Evolutionary conservation across 2,888 invertebrate species (phyloP).

Genomic region (Dinocampus coccinellae): DNA sequence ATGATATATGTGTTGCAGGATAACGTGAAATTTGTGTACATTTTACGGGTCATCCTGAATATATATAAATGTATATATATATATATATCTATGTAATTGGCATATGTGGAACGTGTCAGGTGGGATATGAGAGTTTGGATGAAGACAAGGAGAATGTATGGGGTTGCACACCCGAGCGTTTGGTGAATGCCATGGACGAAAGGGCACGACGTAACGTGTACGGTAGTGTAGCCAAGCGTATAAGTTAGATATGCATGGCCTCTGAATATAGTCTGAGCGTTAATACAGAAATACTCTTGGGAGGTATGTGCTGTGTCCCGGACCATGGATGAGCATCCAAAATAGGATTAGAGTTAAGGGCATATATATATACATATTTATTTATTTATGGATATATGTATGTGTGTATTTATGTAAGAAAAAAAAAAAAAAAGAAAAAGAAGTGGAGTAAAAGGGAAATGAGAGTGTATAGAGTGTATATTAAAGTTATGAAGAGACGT

Average conservation of each 20-base stretch:
- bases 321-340: constrained; percentile 30
- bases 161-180: constrained; percentile 29
- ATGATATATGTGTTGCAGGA: background rate
- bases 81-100: background rate
- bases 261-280: constrained; percentile 62
- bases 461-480: background rate
- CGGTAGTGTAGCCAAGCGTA: constrained; percentile 38
- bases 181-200: constrained; percentile 38
- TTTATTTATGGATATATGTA: background rate
- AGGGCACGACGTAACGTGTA: constrained; percentile 42
- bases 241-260: constrained; percentile 64
- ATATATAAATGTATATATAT: background rate
- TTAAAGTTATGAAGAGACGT: background rate
- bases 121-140: background rate
- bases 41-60: background rate
- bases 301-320: constrained; percentile 39
- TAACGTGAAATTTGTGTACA: background rate
- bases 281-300: constrained; percentile 61
- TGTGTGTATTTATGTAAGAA: background rate
- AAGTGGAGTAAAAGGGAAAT: background rate
- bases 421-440: too few relatives aligned
- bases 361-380: background rate
- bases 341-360: constrained; percentile 33
- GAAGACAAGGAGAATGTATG: constrained; percentile 18
- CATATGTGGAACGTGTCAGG: background rate